Evolutionary conservation across 2,888 invertebrate species (phyloP).

Genomic region (Zootermopsis nevadensis): DNA sequence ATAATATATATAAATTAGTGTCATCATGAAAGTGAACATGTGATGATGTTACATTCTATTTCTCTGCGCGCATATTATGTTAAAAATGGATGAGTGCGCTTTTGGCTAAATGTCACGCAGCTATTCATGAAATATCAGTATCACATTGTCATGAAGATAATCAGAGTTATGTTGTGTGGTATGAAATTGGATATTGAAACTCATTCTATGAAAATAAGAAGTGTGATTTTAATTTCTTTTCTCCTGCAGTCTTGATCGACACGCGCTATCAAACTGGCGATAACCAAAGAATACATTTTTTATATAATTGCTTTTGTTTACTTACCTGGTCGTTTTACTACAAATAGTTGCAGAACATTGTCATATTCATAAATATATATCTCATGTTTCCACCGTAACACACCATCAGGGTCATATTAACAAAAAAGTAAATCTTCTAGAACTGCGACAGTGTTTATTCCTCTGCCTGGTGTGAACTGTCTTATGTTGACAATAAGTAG

Average conservation of each 20-base stretch:
- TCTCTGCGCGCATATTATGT: background rate
- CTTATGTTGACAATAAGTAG: constrained; percentile 16
- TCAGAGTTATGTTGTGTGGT: constrained; percentile 5
- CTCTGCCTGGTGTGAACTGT: background rate
- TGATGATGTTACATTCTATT: background rate
- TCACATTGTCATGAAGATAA: background rate
- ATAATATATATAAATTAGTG: background rate
- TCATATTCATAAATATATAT: background rate
- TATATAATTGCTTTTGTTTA: background rate
- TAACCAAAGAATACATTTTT: background rate
- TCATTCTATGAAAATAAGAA: background rate
- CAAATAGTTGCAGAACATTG: background rate
- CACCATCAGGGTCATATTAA: background rate
- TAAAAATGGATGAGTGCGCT: background rate
- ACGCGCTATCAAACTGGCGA: background rate
- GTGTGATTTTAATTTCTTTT: background rate
- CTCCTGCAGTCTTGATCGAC: background rate
- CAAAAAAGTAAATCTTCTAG: background rate
- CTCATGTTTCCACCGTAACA: background rate
- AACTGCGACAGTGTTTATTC: background rate
- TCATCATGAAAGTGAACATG: background rate
- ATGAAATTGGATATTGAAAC: constrained; percentile 5
- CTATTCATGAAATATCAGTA: background rate
- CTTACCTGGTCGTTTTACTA: background rate
- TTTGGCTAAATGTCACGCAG: background rate